Evolutionary conservation across 2,113 vertebrate genomes (phyloP), one percentile per base, ranked within the genome.

Genomic region (Neodon shergylaensis): DNA sequence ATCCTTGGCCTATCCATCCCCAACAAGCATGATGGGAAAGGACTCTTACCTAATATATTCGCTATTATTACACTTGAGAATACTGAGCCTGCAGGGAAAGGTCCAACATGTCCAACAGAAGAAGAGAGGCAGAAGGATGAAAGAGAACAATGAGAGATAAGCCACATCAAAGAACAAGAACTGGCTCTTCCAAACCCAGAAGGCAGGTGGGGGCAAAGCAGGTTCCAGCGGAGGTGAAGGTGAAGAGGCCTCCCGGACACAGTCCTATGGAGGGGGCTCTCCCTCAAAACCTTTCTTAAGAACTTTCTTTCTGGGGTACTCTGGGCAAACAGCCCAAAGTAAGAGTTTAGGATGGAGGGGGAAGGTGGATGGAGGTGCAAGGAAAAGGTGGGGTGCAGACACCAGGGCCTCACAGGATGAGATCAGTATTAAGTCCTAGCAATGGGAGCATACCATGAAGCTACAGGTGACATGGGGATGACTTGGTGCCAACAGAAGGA

Each of bases 401-500:
- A 19, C 7, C 3, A 0, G 22, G 19, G 6, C 22, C 24, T 14
- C 22, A 10, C 8, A 17, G 66, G 44, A 39, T 47, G 44, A 21
- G 28, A 31, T 7, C 11, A 39, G 17, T 2, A 9, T 10, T 0
- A 22, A 39, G 49, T 36, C 63, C 26, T 2, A 10, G 26, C 1
- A 1, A 72, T 6, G 36, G 26, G 11, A n/a, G 66, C 44, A 4
- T 3, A 22, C 33, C 17, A 36, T 4, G 9, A 28, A 47, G 47
- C 5, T 0, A 73, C 13, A 39, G 11, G 17, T 19, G 52, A 58
- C 31, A 1, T 31, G 31, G 47, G 65, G 49, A 88, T 17, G 65
- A 54, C 47, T 63, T n/a, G 8, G 10, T 33, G 14, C 7, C 0
- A 24, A 39, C 0, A 54, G 47, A 65, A 81, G 1, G 21, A 31